Conservation (phyloP, 2,888 invertebrate genomes). For the Lycia hirtaria region DNA sequence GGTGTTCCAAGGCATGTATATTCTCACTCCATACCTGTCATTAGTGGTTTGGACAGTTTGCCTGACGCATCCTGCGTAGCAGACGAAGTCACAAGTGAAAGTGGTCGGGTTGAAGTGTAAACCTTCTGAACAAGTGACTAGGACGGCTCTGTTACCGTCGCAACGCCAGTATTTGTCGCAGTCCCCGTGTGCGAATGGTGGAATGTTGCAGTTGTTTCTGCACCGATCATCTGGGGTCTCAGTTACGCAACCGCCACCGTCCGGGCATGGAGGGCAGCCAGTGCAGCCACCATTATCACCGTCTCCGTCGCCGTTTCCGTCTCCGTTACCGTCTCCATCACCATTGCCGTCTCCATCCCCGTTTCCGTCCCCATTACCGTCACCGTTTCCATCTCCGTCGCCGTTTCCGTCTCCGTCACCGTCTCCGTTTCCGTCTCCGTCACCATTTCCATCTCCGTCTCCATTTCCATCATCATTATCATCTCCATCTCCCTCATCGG, state of each 20-base stretch:
- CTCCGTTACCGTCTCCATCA: neutral
- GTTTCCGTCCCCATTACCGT: neutral
- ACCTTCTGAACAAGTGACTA: slow-evolving; percentile 66
- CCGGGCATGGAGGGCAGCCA: slow-evolving; percentile 8
- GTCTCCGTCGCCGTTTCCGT: neutral
- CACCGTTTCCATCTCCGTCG: neutral
- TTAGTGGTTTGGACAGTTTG: slow-evolving; percentile 48
- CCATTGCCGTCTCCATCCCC: slow-evolving; percentile 20
- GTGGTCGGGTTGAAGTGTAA: slow-evolving; percentile 66
- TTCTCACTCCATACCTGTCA: slow-evolving; percentile 51
- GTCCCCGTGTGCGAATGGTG: slow-evolving; percentile 69
- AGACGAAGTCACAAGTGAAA: slow-evolving; percentile 66
- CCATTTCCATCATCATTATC: slow-evolving; percentile 14
- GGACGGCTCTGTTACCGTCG: slow-evolving; percentile 49
- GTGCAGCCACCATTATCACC: slow-evolving; percentile 12
- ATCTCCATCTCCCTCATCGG: slow-evolving; percentile 1
- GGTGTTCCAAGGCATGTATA: slow-evolving; percentile 63
- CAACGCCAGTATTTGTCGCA: slow-evolving; percentile 76
- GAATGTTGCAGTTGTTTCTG: slow-evolving; percentile 57
- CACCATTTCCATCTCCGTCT: slow-evolving; percentile 10
- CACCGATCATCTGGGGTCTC: slow-evolving; percentile 43
- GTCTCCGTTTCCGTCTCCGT: too few relatives aligned
- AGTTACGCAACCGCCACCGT: neutral
- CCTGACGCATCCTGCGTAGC: slow-evolving; percentile 62
- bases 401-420: neutral